A percentile compares a stretch with the other conserved stretches of the same genome.
phyloP scores from a whole-genome alignment of 2,888 invertebrate genomes.

The Agriotes lineatus region DNA sequence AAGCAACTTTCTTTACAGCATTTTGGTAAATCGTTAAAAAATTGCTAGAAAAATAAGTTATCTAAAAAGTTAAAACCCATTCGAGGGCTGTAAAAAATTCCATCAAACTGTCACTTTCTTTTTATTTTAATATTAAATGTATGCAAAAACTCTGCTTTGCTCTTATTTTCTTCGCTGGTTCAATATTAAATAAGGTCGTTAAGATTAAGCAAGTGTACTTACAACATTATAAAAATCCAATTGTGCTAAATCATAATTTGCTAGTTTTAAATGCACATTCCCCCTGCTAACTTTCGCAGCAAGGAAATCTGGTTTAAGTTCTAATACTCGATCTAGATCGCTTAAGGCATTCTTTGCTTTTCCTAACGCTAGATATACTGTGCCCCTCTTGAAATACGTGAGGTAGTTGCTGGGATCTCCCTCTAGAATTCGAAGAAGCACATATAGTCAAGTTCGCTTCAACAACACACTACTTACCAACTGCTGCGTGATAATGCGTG shows the following conservation, averaged over 20 bases:
- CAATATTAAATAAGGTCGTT: no score
- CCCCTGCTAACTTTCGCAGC: conserved; percentile 85
- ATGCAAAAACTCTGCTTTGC: no score
- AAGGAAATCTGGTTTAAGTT: conserved; percentile 94
- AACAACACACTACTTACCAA: conserved; percentile 76
- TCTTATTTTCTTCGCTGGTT: no score
- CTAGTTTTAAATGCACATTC: conserved; percentile 90
- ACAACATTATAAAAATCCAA: conserved; percentile 88
- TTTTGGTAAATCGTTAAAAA: no score
- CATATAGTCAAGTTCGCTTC: no score
- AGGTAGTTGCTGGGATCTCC: conserved; percentile 96
- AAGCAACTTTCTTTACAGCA: no score
- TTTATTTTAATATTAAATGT: no score
- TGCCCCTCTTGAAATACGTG: conserved; percentile 95
- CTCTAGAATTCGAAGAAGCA: no score
- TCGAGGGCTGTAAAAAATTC: no score
- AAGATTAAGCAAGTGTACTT: conserved; percentile 68
- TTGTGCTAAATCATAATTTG: conserved; percentile 84
- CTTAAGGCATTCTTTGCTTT: conserved; percentile 95
- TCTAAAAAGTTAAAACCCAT: no score
- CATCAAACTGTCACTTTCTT: no score
- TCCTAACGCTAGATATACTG: conserved; percentile 95
- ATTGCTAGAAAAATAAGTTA: no score
- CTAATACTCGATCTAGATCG: conserved; percentile 93
- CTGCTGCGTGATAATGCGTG: conserved; percentile 97